Evolutionary conservation across 2,888 invertebrate genomes (phyloP).

Genomic region (Kuschelorhynchus macadamiae): DNA sequence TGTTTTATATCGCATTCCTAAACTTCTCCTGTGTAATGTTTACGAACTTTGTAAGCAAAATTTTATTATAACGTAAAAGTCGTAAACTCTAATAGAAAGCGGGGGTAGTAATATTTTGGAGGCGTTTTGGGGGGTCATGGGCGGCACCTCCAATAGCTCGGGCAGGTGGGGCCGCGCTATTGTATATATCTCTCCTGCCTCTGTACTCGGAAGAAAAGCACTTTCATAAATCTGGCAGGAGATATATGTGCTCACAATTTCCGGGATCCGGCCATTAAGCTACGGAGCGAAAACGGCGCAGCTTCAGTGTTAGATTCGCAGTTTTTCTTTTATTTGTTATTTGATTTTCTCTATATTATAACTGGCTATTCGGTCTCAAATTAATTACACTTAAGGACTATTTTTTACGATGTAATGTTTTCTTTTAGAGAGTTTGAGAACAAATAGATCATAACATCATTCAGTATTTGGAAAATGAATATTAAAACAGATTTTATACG

Average conservation of each 20-base stretch:
- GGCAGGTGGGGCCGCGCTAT: slow-evolving; percentile 63
- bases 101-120: slow-evolving; percentile 39
- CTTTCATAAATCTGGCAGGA: slow-evolving; percentile 92
- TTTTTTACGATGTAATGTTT: too few relatives aligned
- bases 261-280: slow-evolving; percentile 90
- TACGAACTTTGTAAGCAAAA: slow-evolving; percentile 21
- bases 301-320: slow-evolving; percentile 62
- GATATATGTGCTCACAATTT: slow-evolving; percentile 93
- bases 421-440: too few relatives aligned
- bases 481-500: too few relatives aligned
- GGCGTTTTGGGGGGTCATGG: slow-evolving; percentile 30
- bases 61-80: slow-evolving; percentile 21
- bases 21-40: too few relatives aligned
- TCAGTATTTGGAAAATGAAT: too few relatives aligned
- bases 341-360: slow-evolving; percentile 64
- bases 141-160: slow-evolving; percentile 49
- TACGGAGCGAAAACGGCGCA: slow-evolving; percentile 64
- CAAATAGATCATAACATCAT: too few relatives aligned
- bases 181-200: slow-evolving; percentile 68
- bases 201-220: slow-evolving; percentile 72
- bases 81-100: slow-evolving; percentile 30
- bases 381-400: too few relatives aligned
- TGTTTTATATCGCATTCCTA: too few relatives aligned
- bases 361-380: too few relatives aligned
- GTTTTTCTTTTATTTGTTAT: slow-evolving; percentile 65